These are phyloP conservation scores for Drosophila recens DNA, from an alignment of 2,888 invertebrate genomes.

Conservation along the genomic window DNA sequence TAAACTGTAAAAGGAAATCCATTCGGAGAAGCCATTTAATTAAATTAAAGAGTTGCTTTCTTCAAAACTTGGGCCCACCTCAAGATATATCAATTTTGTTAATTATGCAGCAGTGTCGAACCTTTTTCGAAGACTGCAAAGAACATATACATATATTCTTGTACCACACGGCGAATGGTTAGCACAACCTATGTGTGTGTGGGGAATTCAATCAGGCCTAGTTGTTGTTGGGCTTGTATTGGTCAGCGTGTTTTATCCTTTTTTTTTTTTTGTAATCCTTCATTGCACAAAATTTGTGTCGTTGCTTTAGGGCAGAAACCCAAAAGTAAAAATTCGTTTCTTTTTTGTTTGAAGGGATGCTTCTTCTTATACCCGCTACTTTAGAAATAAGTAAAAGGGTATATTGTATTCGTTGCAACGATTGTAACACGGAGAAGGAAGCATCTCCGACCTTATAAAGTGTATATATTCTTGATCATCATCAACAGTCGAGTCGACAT, in stretches of 20 bases:
- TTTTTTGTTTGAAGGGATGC: conserved; percentile 5
- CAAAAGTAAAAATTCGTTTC: conserved; percentile 32
- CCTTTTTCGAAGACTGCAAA: conserved; percentile 37
- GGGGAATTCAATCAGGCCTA: conserved; percentile 57
- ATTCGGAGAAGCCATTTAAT: conserved; percentile 46
- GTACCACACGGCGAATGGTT: conserved; percentile 34
- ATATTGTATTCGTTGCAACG: too few species aligned
- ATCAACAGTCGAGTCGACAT: too few species aligned
- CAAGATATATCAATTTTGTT: conserved; percentile 29
- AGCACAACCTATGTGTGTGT: conserved; percentile 4
- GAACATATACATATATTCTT: conserved; percentile 7
- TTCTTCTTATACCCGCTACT: background rate
- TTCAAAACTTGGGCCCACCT: background rate
- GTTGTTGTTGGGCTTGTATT: conserved; percentile 8
- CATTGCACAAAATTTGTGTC: conserved; percentile 29
- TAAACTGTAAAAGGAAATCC: conserved; percentile 46
- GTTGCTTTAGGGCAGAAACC: background rate
- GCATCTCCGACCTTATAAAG: too few species aligned
- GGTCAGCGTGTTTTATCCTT: conserved; percentile 44
- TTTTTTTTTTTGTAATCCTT: conserved; percentile 26
- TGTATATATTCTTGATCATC: too few species aligned
- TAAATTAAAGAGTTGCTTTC: conserved; percentile 43
- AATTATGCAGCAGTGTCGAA: conserved; percentile 51
- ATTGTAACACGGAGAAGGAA: too few species aligned
- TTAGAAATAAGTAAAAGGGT: too few species aligned